Evolutionary conservation across 2,888 invertebrate genomes (phyloP).

Genomic region (Oscheius sp.): DNA sequence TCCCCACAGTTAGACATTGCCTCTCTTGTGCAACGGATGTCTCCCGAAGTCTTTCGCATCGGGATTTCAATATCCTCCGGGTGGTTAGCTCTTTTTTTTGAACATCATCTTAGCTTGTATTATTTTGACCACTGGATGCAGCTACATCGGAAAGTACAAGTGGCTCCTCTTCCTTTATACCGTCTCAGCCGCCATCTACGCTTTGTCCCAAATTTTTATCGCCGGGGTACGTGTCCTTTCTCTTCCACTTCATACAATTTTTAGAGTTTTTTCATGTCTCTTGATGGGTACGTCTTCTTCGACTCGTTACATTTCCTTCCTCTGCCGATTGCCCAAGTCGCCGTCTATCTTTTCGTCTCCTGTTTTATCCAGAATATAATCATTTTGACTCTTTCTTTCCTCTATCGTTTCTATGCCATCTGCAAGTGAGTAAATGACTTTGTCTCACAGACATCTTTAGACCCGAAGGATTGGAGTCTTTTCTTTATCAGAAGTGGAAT

Average conservation of each 20-base stretch:
- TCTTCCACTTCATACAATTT: background rate
- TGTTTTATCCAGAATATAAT: conserved; percentile 11
- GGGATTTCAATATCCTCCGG: background rate
- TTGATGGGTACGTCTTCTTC: conserved; percentile 10
- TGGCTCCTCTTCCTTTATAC: conserved; percentile 9
- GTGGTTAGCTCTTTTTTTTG: background rate
- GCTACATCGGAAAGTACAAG: background rate
- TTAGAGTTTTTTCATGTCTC: background rate
- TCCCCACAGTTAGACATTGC: no score
- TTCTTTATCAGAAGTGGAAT: background rate
- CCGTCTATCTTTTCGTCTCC: background rate
- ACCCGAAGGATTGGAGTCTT: background rate
- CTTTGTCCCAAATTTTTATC: background rate
- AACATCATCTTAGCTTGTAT: background rate
- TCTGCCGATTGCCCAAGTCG: background rate
- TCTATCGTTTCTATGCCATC: conserved; percentile 3
- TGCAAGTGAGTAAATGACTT: background rate
- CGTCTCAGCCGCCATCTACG: background rate
- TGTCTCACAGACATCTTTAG: background rate
- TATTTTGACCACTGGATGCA: background rate
- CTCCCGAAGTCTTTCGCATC: background rate
- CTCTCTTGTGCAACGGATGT: background rate
- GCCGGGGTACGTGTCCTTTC: background rate
- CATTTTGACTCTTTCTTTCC: conserved; percentile 5
- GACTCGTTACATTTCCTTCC: conserved; percentile 13